Base-by-base conservation (phyloP, 1,140 invertebrate genomes). In the Yoshiicerus persimilis region DNA sequence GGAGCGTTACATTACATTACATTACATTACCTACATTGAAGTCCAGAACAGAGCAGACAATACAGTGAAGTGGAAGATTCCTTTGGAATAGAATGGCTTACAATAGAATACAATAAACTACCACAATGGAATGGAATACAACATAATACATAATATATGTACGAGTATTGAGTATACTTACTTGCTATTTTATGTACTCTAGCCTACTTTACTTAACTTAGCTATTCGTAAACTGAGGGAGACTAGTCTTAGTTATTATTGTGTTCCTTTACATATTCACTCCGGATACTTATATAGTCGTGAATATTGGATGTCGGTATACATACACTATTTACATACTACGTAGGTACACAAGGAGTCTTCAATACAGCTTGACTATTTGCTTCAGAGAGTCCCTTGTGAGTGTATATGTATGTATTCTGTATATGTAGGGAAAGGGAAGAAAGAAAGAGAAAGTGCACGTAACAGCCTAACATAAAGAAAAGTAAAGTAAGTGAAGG, bases 91-190 rank as follows among this genome's bases (percentile, higher is more conserved):
- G 41, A 77, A 38, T 80, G 34, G 75, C 75, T 36, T 38, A 80
- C 16, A 80, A 80, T 80, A 34, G 34, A 34, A 32, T 36, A 20
- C 27, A 77, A 77, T 34, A 34, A 77, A 77, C 27, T 30, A 66
- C n/a, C 11, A 64, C 5, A 70, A 70, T 70, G 23, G 23, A 27
- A 66, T 30, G 11, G 64, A 70, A 30, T 30, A 70, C 27, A 30
- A 13, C 64, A 80, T 38, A 80, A 80, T 80, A 36, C 75, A 80
- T 80, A 80, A 80, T 80, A 80, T 36, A 80, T 80, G 75, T 80
- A 23, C 9, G 20, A 23, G 30, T 70, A 70, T 70, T 27, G 23
- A 70, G 23, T 70, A 70, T 80, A 36, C n/a, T 80, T n/a, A 75
- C 70, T 75, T 20, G 6, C 10, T 80, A 80, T 34, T 80, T 38